Percentiles rank a stretch among this genome's conserved stretches.
These are phyloP conservation scores for Tenthredo scrophulariae DNA, from an alignment of 2,888 invertebrate species.

Conservation along the genomic window DNA sequence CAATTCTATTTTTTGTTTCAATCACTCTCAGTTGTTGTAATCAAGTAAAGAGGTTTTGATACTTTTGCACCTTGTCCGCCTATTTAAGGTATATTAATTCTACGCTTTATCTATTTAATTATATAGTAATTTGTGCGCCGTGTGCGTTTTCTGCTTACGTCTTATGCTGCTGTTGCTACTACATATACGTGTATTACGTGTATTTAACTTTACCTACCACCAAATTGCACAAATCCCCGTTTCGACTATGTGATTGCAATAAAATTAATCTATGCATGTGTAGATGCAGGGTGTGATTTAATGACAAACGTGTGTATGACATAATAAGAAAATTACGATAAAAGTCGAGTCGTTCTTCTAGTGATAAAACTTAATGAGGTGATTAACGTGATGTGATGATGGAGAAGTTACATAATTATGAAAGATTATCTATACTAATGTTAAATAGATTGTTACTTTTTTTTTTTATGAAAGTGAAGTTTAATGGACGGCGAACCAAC, in stretches of 20 bases:
- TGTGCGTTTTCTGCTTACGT: conserved; percentile 23
- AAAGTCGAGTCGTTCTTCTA: neutral
- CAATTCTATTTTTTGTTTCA: conserved; percentile 37
- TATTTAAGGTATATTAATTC: neutral
- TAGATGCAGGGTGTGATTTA: neutral
- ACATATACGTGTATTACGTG: conserved; percentile 15
- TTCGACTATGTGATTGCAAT: conserved; percentile 54
- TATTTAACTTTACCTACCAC: conserved; percentile 62
- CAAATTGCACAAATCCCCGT: conserved; percentile 76
- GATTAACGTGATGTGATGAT: neutral
- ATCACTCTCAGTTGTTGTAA: conserved; percentile 11
- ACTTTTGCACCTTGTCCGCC: conserved; percentile 48
- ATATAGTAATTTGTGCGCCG: conserved; percentile 44
- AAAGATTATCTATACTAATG: conserved; percentile 17
- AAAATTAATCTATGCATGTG: conserved; percentile 30
- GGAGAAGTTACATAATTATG: neutral
- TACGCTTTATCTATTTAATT: conserved; percentile 28
- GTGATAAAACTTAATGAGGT: neutral
- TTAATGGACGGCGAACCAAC: neutral
- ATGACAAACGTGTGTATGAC: neutral
- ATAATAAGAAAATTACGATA: conserved; percentile 7
- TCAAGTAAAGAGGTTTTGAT: conserved; percentile 54
- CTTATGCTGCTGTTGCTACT: neutral
- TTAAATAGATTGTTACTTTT: conserved; percentile 1
- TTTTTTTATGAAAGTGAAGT: neutral